These are phyloP conservation scores for Lagopus muta DNA, from an alignment of 2,113 vertebrate genomes.

Conservation along the genomic window DNA sequence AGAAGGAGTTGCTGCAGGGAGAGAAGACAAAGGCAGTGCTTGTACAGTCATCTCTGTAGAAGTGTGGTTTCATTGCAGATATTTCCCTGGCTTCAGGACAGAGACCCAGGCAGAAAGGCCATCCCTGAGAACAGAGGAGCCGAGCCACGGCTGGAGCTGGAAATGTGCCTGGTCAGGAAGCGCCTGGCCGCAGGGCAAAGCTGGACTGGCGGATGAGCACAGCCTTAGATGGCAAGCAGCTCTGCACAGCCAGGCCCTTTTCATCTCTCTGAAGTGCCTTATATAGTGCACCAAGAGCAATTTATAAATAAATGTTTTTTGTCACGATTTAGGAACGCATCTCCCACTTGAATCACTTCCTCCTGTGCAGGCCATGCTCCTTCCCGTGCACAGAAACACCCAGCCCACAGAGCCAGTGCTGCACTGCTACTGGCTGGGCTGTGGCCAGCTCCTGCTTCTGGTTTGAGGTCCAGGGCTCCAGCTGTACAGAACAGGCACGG, in stretches of 20 bases:
- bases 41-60: neutral
- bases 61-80: neutral
- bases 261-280: constrained; percentile 13
- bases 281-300: neutral
- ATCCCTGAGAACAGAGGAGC: neutral
- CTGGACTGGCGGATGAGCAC: neutral
- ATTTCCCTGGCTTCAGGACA: neutral
- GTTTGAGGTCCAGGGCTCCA: fast-evolving
- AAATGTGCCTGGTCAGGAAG: neutral
- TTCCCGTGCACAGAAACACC: neutral
- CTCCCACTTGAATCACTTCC: neutral
- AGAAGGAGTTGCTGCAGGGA: neutral
- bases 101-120: neutral
- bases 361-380: neutral
- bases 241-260: neutral
- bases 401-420: neutral
- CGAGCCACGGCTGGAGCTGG: neutral
- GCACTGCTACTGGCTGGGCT: neutral
- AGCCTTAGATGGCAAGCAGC: constrained; percentile 46
- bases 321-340: constrained; percentile 31
- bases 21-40: neutral
- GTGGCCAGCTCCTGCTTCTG: neutral
- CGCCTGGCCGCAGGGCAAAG: fast-evolving
- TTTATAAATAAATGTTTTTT: constrained; percentile 39
- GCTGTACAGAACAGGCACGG: fast-evolving